Evolutionary conservation across 1,140 invertebrate genomes (phyloP).

Genomic region (Araneus ventricosus): DNA sequence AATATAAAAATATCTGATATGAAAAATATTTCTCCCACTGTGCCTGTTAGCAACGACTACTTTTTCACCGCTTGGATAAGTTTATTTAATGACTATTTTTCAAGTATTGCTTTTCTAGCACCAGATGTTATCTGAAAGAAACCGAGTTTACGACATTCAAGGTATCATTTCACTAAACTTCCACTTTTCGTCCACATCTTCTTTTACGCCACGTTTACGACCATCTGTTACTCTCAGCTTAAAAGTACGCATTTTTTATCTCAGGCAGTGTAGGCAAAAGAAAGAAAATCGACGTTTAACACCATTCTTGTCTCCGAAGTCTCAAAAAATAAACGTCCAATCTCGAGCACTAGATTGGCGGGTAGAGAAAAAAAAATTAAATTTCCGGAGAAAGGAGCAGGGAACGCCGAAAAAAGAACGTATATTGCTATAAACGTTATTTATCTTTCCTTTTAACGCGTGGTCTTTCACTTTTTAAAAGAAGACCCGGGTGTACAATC

Average conservation of each 20-base stretch:
- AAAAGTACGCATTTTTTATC: constrained; percentile 62
- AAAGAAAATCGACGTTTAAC: constrained; percentile 63
- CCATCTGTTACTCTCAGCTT: constrained; percentile 67
- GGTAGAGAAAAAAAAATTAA: constrained; percentile 58
- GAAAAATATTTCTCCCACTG: too few species aligned
- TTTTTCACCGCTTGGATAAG: not conserved
- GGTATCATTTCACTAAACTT: constrained; percentile 60
- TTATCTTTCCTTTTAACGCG: constrained; percentile 72
- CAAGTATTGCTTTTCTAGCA: constrained; percentile 5
- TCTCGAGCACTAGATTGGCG: constrained; percentile 30
- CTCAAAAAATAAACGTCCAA: constrained; percentile 63
- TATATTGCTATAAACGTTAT: constrained; percentile 71
- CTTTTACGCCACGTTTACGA: constrained; percentile 9
- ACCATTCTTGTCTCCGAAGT: constrained; percentile 45
- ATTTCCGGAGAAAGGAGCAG: constrained; percentile 53
- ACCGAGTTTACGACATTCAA: constrained; percentile 27
- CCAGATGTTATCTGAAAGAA: constrained; percentile 51
- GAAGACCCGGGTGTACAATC: constrained; percentile 39
- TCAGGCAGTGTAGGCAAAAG: not conserved
- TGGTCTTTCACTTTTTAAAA: constrained; percentile 63
- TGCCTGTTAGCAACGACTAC: not conserved
- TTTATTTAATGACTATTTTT: constrained; percentile 48
- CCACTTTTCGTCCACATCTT: constrained; percentile 14
- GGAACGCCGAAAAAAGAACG: constrained; percentile 46
- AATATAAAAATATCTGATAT: too few species aligned